Evolutionary conservation across 1,140 invertebrate species (phyloP), one percentile per base, ranked within the genome.

Genomic region (Drosophila teissieri): DNA sequence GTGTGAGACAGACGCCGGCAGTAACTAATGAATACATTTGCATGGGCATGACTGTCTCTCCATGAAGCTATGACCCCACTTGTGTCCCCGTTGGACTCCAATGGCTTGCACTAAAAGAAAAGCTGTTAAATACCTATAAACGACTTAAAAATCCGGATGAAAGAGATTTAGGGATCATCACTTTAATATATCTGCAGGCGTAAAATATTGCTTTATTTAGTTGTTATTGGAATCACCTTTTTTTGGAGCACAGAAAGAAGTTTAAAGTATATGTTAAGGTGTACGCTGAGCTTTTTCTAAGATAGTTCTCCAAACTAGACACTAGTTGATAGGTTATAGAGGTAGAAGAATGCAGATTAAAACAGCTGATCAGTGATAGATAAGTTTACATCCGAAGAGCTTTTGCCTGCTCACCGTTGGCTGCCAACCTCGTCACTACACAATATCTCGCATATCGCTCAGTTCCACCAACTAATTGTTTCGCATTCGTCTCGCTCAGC

Each of bases 1-100:
- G 78, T 75, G 58, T 54, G 64, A 64, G 55, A 53, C 72, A 78
- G 74, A 74, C 56, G 69, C 57, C 57, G 62, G 78, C 78, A 73
- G 78, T 64, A 64, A 82, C 74, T 86, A 86, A 86, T 86, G 82
- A 86, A 86, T 86, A 88, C 78, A 82, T 78, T 88, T 64, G 57
- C 48, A 62, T 82, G 62, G 57, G 62, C 61, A 51, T 49, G 72
- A 68, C 75, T 61, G 68, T 52, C 48, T 56, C 62, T 31, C 31
- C 24, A 52, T 48, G 44, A 57, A 53, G 24, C 51, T 69, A 56
- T 57, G 63, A 69, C 62, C 67, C 49, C 62, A 55, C 42, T 48
- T 37, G 15, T 17, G 24, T 27, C 22, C 45, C 3, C 12, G 22
- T 34, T 24, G 69, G 53, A 31, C 57, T 49, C 39, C 40, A 40